A percentile compares a stretch with the other conserved stretches of the same genome.
Conservation (phyloP, 2,888 invertebrate species). For the Volucella inanis region DNA sequence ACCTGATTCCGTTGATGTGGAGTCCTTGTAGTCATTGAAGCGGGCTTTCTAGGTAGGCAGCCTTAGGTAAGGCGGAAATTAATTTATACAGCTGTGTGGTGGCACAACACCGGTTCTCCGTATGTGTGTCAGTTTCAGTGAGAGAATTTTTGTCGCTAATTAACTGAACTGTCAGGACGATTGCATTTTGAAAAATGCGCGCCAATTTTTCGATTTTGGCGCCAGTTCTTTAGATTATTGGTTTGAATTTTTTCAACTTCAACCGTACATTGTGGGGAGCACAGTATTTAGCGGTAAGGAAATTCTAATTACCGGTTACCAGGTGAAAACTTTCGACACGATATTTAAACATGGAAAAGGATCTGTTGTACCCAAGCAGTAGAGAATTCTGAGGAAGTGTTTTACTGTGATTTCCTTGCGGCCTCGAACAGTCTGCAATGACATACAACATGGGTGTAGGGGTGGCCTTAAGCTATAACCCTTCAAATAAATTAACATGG, state of each 20-base stretch:
- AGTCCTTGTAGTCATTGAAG: background rate
- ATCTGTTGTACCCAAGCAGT: conserved; percentile 24
- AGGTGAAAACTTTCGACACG: background rate
- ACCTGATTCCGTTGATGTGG: conserved; percentile 36
- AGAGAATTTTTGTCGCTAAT: conserved; percentile 26
- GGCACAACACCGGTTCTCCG: too few species aligned
- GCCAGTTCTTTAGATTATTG: background rate
- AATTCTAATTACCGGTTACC: conserved; percentile 72
- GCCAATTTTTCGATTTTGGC: background rate
- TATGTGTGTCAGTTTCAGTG: background rate
- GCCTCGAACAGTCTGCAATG: conserved; percentile 19
- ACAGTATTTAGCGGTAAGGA: conserved; percentile 44
- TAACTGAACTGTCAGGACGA: conserved; percentile 34
- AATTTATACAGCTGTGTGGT: conserved; percentile 14
- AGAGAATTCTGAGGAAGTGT: conserved; percentile 48
- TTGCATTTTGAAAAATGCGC: conserved; percentile 34
- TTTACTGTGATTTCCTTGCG: conserved; percentile 18
- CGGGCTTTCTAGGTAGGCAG: background rate
- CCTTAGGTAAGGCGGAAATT: conserved; percentile 42
- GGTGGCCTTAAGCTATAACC: background rate
- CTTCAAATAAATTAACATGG: conserved; percentile 61
- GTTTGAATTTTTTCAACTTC: conserved; percentile 11
- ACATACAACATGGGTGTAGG: background rate
- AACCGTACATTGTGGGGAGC: conserved; percentile 15
- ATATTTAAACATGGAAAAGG: conserved; percentile 26